Evolutionary conservation across 2,888 invertebrate species (phyloP).

Genomic region (Melangyna quadrimaculata): DNA sequence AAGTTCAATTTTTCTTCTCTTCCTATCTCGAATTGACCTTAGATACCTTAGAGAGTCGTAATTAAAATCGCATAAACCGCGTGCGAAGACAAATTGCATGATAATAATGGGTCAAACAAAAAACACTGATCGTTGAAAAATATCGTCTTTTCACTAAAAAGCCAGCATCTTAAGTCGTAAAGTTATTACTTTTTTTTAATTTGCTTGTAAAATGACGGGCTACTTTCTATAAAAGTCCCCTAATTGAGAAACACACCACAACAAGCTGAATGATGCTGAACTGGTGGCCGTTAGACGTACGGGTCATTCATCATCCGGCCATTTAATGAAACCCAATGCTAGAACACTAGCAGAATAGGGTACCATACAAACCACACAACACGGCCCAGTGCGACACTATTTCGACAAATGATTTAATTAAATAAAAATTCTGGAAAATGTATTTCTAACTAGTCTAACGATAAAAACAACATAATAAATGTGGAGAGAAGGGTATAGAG

Average conservation of each 20-base stretch:
- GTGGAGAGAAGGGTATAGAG: not conserved
- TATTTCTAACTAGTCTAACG: slow-evolving; percentile 48
- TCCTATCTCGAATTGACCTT: slow-evolving; percentile 29
- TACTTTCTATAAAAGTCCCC: slow-evolving; percentile 56
- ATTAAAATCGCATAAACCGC: slow-evolving; percentile 65
- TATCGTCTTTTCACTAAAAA: not conserved
- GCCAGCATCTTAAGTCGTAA: slow-evolving; percentile 61
- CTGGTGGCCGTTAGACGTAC: slow-evolving; percentile 63
- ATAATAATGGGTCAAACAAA: slow-evolving; percentile 17
- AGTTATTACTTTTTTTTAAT: slow-evolving; percentile 36
- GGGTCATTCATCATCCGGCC: slow-evolving; percentile 72
- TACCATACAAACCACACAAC: slow-evolving; percentile 14
- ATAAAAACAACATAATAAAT: not conserved
- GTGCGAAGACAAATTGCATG: slow-evolving; percentile 48
- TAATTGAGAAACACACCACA: slow-evolving; percentile 67
- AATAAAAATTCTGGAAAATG: slow-evolving; percentile 68
- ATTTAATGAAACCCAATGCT: slow-evolving; percentile 62
- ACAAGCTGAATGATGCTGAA: slow-evolving; percentile 56
- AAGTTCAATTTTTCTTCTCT: slow-evolving; percentile 27
- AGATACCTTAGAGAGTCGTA: slow-evolving; percentile 12
- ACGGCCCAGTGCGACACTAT: slow-evolving; percentile 43
- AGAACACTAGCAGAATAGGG: not conserved
- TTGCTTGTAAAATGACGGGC: slow-evolving; percentile 30
- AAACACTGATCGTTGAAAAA: slow-evolving; percentile 31
- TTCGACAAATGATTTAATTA: slow-evolving; percentile 69